Evolutionary conservation across 2,888 invertebrate genomes (phyloP).

Genomic region (Himalopsyche tibetana): DNA sequence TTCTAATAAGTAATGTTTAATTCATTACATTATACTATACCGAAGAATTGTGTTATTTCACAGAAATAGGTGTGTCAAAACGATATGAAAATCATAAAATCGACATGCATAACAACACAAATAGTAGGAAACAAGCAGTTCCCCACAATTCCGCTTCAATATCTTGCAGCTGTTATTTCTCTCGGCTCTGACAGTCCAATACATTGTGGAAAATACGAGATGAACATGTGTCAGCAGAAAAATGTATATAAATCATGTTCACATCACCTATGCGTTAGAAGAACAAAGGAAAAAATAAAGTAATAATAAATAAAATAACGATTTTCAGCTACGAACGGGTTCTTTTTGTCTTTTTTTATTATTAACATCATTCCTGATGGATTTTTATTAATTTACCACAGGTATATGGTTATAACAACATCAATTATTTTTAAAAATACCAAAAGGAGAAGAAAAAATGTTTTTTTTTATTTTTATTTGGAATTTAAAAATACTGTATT

Average conservation of each 20-base stretch:
- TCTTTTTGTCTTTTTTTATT: conserved; percentile 24
- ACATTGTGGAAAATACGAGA: conserved; percentile 59
- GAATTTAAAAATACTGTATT: no score
- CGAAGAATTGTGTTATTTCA: no score
- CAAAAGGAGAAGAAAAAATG: no score
- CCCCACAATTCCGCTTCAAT: conserved; percentile 1
- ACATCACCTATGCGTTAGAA: conserved; percentile 18
- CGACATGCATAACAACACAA: conserved; percentile 1
- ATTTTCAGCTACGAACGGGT: conserved; percentile 15
- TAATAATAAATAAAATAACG: not conserved
- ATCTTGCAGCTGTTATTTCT: conserved; percentile 61
- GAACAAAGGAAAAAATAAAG: conserved; percentile 16
- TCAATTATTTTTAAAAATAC: no score
- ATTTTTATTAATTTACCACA: not conserved
- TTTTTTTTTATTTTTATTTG: no score
- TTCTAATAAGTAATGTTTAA: no score
- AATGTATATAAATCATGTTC: conserved; percentile 22
- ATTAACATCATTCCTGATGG: not conserved
- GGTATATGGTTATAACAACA: no score
- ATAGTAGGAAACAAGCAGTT: not conserved
- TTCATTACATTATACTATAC: no score
- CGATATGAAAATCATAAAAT: conserved; percentile 5
- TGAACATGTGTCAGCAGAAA: conserved; percentile 62
- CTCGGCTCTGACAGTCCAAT: conserved; percentile 61
- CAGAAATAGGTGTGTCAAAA: not conserved